Evolutionary conservation across 2,113 vertebrate species (phyloP), one percentile per base, ranked within the genome.

Genomic region (Leucopternis melanops): DNA sequence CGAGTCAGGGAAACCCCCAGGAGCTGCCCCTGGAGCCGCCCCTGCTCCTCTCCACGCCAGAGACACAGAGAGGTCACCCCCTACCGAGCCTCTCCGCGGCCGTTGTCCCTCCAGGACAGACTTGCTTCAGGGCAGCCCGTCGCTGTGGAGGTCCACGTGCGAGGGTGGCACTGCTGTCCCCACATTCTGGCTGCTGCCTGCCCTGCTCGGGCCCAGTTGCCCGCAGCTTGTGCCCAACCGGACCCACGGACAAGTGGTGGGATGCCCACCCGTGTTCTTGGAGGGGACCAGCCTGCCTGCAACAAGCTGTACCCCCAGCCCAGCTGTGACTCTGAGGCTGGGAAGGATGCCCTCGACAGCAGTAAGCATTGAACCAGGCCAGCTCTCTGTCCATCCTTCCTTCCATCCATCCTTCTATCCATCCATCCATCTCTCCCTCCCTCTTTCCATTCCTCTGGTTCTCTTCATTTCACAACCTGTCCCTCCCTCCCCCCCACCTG

Each of bases 51-150:
- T 8, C 47, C 62, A 11, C 19, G 20, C 14, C 54, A 11, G 31
- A 63, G 25, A 2, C 31, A 19, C 5, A 1, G 38, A 7, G 31
- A 13, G 32, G n/a, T 58, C 17, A 23, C 21, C 32, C 42, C 13
- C 8, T 5, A 0, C 12, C 1, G 12, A n/a, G 27, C 54, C 15
- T 7, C 23, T 14, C 6, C 9, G 6, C 20, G 16, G 1, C 3
- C 22, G 2, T 4, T 11, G 15, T 20, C 18, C 26, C 25, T 13
- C 36, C 27, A 11, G 63, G 29, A 18, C 70, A 36, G 50, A 19
- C 25, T 9, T 7, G 36, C 17, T 15, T 6, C 22, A 10, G 34
- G 62, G 26, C 5, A 38, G n/a, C 11, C 9, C 2, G 4, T 57
- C 2, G 2, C 44, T 16, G 36, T 0, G 54, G 20, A 6, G 15